Conservation (phyloP, 2,113 vertebrate species). For the Pachyramphus minor region DNA sequence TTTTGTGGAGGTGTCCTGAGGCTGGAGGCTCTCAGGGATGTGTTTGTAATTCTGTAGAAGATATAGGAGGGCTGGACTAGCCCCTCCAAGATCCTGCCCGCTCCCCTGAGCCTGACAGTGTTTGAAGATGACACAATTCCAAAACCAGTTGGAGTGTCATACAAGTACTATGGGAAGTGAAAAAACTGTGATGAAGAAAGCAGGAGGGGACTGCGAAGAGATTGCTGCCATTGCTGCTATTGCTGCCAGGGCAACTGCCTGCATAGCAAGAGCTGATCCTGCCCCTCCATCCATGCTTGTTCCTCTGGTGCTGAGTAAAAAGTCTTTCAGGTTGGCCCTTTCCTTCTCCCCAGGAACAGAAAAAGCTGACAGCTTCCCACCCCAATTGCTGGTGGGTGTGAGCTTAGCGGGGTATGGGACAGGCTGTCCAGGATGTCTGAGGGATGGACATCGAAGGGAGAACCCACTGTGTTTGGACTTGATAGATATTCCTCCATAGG, state of each 20-base stretch:
- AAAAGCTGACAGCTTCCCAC: neutral
- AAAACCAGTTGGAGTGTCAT: neutral
- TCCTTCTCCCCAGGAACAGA: neutral
- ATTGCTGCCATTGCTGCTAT: neutral
- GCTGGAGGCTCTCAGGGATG: neutral
- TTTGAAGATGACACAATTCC: neutral
- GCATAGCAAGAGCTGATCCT: neutral
- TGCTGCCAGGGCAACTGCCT: fast-evolving
- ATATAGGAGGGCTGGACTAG: neutral
- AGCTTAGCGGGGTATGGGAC: fast-evolving
- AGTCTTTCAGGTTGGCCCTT: neutral
- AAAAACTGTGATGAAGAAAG: neutral
- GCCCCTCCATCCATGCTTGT: neutral
- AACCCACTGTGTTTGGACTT: neutral
- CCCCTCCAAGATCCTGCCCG: fast-evolving
- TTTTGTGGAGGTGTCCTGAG: neutral
- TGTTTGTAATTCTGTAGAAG: neutral
- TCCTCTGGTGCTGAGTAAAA: neutral
- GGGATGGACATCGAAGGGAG: fast-evolving
- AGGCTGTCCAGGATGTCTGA: neutral
- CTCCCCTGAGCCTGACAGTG: fast-evolving
- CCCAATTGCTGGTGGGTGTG: fast-evolving
- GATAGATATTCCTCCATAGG: neutral
- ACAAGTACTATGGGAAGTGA: neutral
- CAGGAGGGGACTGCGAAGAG: fast-evolving